phyloP scores from a whole-genome alignment of 2,113 vertebrate genomes.

The Glaucidium brasilianum region DNA sequence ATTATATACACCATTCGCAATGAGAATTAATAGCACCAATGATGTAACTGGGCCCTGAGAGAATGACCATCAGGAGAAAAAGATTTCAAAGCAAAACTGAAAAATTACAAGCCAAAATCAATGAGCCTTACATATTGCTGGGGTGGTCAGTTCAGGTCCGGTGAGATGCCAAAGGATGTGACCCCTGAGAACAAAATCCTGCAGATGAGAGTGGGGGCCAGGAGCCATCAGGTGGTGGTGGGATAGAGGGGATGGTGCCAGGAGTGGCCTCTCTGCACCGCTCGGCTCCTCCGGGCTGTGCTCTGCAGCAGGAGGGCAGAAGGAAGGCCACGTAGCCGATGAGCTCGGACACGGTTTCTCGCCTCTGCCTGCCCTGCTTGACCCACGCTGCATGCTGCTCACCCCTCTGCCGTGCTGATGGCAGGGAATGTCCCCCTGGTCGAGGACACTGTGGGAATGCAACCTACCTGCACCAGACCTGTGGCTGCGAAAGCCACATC shows the following conservation, averaged over 20 bases:
- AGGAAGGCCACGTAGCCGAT: neutral
- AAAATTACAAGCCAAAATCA: neutral
- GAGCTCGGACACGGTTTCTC: neutral
- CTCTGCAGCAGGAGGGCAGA: neutral
- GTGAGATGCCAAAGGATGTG: neutral
- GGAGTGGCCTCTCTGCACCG: neutral
- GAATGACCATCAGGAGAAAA: neutral
- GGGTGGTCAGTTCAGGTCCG: accelerated
- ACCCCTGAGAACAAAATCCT: neutral
- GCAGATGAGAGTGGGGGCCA: accelerated
- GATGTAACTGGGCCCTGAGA: neutral
- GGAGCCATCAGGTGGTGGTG: accelerated
- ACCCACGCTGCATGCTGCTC: neutral
- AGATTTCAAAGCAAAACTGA: neutral
- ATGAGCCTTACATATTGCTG: neutral
- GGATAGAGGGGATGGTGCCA: accelerated
- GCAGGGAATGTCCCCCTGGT: too few species aligned
- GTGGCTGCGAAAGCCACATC: neutral
- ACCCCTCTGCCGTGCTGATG: accelerated
- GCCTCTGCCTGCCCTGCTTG: too few species aligned
- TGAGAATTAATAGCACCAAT: neutral
- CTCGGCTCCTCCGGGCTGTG: neutral
- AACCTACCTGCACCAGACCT: neutral
- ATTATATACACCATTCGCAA: accelerated
- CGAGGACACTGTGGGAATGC: neutral